phyloP scores from a whole-genome alignment of 30 jellyfish, hydroid and myxozoan species.

The Aurelia aurita complex sp. Pacific region DNA sequence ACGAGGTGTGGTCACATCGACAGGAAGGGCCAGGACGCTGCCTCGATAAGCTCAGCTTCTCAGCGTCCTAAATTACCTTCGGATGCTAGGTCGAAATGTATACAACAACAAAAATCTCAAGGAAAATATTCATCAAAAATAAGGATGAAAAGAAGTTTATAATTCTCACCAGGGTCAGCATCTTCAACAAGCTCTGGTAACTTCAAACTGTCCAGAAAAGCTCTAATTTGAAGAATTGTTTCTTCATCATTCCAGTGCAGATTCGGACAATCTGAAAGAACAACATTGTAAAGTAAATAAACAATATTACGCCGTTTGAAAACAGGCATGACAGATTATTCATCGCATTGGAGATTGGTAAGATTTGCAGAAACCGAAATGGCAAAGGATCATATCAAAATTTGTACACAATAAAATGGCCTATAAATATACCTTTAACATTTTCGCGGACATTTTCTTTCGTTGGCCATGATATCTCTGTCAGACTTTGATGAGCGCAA shows the following conservation, averaged over 20 bases:
- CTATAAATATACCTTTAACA: not conserved
- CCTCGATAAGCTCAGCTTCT: too few species aligned
- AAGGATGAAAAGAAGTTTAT: not conserved
- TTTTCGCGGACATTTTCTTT: not conserved
- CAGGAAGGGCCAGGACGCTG: too few species aligned
- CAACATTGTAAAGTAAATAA: not conserved
- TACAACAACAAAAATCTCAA: not conserved
- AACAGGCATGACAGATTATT: too few species aligned
- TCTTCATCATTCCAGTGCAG: conserved; percentile 25
- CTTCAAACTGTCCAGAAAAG: not conserved
- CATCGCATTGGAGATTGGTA: too few species aligned
- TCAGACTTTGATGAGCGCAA: conserved; percentile 20
- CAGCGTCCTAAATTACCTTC: too few species aligned
- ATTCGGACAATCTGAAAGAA: conserved; percentile 26
- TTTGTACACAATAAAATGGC: not conserved
- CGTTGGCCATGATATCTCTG: conserved; percentile 52
- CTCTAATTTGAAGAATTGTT: not conserved
- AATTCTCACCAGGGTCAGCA: conserved; percentile 13
- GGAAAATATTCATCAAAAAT: not conserved
- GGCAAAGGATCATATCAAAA: too few species aligned
- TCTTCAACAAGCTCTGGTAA: conserved; percentile 12
- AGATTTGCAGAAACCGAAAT: too few species aligned
- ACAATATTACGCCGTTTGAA: too few species aligned
- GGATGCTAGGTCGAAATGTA: too few species aligned
- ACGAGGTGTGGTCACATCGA: too few species aligned